These are phyloP conservation scores for Petrocephalus schoutedeni DNA, from an alignment of 2,797 vertebrate genomes.

Conservation along the genomic window DNA sequence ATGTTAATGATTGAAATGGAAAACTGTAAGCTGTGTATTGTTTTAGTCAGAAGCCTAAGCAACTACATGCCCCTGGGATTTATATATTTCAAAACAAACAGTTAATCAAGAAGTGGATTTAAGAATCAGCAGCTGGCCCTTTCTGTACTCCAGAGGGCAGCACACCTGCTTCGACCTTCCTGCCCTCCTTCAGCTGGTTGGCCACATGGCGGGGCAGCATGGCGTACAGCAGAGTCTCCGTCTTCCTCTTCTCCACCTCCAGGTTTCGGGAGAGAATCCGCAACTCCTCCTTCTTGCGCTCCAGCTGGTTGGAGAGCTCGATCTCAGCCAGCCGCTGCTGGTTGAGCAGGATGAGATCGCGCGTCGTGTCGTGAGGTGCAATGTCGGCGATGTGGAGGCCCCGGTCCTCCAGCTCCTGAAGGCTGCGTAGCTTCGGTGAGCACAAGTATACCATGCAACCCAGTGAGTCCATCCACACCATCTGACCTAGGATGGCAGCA, in stretches of 20 bases:
- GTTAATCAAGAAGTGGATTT: background rate
- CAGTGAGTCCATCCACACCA: constrained; percentile 68
- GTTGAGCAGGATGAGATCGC: constrained; percentile 70
- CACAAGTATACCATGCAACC: constrained; percentile 62
- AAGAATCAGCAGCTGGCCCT: background rate
- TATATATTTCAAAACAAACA: background rate
- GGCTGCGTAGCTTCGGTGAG: constrained; percentile 64
- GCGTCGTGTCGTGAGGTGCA: constrained; percentile 58
- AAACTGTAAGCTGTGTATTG: background rate
- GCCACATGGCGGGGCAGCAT: constrained; percentile 69
- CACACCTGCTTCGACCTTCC: constrained; percentile 62
- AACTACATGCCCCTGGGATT: background rate
- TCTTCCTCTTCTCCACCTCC: constrained; percentile 69
- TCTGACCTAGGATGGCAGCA: constrained; percentile 53
- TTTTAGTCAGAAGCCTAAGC: background rate
- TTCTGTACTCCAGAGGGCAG: background rate
- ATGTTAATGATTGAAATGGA: background rate
- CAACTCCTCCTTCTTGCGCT: constrained; percentile 72
- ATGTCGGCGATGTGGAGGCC: constrained; percentile 65
- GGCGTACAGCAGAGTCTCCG: constrained; percentile 64
- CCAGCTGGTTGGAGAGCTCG: constrained; percentile 70
- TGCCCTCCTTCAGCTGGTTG: constrained; percentile 69
- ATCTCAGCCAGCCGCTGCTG: constrained; percentile 66
- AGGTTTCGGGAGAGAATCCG: constrained; percentile 62
- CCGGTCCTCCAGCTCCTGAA: constrained; percentile 61